Conservation (phyloP, 2,113 vertebrate genomes). For the Microcebus tavaratra region DNA sequence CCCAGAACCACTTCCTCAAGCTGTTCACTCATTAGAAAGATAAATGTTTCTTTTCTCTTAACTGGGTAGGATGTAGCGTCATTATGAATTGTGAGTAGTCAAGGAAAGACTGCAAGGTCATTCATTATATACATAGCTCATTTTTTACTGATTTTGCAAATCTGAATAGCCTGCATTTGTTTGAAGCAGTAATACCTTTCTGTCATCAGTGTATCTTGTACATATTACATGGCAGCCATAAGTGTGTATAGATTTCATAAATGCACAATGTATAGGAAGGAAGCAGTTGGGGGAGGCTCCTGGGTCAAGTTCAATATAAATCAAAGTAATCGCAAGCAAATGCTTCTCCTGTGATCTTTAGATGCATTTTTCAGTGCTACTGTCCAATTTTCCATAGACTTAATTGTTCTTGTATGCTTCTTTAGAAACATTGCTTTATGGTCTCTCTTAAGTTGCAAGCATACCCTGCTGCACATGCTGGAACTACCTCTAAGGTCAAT, state of each 20-base stretch:
- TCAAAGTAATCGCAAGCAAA: conserved; percentile 61
- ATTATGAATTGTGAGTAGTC: conserved; percentile 25
- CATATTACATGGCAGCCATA: neutral
- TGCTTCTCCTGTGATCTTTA: conserved; percentile 43
- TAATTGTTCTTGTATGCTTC: conserved; percentile 1
- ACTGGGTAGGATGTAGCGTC: neutral
- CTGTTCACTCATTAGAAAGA: neutral
- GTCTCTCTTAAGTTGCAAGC: neutral
- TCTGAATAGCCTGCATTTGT: conserved; percentile 28
- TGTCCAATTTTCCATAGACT: conserved; percentile 34
- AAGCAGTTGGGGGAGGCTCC: neutral
- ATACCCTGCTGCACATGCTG: neutral
- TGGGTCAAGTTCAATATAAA: conserved; percentile 24
- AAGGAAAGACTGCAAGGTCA: conserved; percentile 25
- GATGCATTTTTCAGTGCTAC: conserved; percentile 21
- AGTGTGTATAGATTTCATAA: neutral
- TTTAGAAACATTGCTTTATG: conserved; percentile 23
- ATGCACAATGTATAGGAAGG: neutral
- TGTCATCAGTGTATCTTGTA: conserved; percentile 31
- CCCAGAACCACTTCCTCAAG: neutral
- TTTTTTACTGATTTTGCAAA: conserved; percentile 26
- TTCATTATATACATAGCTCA: conserved; percentile 26
- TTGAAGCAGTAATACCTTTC: conserved; percentile 31
- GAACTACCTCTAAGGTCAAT: neutral
- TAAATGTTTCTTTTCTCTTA: neutral